Conservation (phyloP, 2,797 vertebrate genomes). For the Molothrus ater region DNA sequence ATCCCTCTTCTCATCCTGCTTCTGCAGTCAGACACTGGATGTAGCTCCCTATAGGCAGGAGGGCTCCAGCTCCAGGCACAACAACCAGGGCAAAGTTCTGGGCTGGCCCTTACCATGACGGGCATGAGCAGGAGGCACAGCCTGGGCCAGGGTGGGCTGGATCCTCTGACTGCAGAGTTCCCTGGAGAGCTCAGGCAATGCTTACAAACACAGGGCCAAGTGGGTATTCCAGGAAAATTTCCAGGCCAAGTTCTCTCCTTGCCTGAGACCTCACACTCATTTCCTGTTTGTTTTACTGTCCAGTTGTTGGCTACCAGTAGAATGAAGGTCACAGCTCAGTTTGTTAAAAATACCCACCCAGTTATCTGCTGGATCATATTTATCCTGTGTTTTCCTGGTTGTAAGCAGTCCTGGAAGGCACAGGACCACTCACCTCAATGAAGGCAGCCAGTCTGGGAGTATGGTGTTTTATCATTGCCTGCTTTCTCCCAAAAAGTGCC, state of each 20-base stretch:
- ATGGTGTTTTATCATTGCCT: background rate
- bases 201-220: background rate
- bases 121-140: background rate
- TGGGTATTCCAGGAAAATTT: background rate
- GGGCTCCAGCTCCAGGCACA: accelerated
- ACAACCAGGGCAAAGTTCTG: too few relatives aligned
- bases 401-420: background rate
- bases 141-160: background rate
- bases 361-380: background rate
- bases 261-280: background rate
- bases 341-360: background rate
- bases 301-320: background rate
- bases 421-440: background rate
- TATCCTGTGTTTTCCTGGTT: background rate
- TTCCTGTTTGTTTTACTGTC: background rate
- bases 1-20: background rate
- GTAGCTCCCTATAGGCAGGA: accelerated
- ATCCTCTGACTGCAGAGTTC: background rate
- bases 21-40: accelerated
- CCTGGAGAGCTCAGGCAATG: background rate
- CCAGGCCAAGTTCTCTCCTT: background rate
- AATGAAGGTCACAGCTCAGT: background rate
- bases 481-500: background rate
- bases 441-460: background rate
- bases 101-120: accelerated